Percentiles rank a stretch among this genome's conserved stretches.
phyloP scores from a whole-genome alignment of 2,113 vertebrate genomes.

The Gyps fulvus region DNA sequence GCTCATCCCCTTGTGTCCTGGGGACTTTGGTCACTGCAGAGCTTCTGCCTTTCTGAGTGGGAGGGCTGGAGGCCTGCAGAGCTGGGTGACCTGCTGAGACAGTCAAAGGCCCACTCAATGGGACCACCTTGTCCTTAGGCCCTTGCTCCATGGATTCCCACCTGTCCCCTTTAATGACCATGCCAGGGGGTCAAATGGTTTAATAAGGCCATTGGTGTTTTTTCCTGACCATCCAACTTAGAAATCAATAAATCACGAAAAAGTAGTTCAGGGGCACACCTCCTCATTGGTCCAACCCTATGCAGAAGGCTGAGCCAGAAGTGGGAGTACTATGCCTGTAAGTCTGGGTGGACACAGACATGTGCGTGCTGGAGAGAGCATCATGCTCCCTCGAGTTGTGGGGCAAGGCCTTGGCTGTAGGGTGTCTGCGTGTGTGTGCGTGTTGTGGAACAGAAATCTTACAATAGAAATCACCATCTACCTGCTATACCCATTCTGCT shows the following conservation, averaged over 20 bases:
- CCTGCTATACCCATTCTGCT: background rate
- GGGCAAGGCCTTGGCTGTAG: background rate
- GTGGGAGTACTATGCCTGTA: background rate
- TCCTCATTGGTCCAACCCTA: background rate
- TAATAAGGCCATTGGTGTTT: background rate
- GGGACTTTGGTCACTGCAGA: rapidly evolving
- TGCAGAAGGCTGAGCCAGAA: background rate
- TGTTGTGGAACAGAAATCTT: background rate
- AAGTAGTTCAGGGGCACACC: background rate
- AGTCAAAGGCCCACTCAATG: background rate
- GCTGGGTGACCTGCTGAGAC: background rate
- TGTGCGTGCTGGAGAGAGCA: background rate
- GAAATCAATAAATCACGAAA: background rate
- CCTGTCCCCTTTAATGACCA: background rate
- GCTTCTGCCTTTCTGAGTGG: background rate
- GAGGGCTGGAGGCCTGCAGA: background rate
- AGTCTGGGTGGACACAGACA: background rate
- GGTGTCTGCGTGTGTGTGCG: rapidly evolving
- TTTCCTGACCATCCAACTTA: background rate
- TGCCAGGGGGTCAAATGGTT: background rate
- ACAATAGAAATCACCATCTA: background rate
- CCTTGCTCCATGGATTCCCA: rapidly evolving
- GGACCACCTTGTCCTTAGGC: background rate
- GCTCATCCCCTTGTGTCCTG: rapidly evolving
- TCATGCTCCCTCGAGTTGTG: background rate